These are phyloP conservation scores for Philereme transversata DNA, from an alignment of 2,888 invertebrate species.

Conservation along the genomic window DNA sequence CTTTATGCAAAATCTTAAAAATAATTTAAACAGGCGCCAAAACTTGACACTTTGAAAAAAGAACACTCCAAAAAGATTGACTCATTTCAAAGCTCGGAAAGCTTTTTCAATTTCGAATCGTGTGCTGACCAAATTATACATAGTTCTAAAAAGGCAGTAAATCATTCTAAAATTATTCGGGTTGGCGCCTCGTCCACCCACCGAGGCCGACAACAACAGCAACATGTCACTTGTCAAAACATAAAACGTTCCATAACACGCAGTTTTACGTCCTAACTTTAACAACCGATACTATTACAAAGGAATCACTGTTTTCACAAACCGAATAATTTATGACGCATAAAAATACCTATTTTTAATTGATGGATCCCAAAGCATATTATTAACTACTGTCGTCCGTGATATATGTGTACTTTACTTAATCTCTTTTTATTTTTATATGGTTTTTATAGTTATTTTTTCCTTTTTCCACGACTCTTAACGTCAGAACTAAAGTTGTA, in stretches of 20 bases:
- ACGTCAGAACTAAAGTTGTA: slow-evolving; percentile 38
- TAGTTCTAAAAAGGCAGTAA: slow-evolving; percentile 54
- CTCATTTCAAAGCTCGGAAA: slow-evolving; percentile 6
- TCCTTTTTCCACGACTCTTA: slow-evolving; percentile 32
- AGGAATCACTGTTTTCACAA: slow-evolving; percentile 79
- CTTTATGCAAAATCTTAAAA: neutral
- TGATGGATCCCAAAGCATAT: slow-evolving; percentile 53
- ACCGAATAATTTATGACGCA: slow-evolving; percentile 70
- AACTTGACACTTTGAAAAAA: neutral
- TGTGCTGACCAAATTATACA: slow-evolving; percentile 26
- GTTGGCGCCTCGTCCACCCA: slow-evolving; percentile 50
- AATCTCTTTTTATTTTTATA: slow-evolving; percentile 41
- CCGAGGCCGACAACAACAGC: slow-evolving; percentile 41
- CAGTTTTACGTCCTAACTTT: slow-evolving; percentile 72
- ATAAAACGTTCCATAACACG: slow-evolving; percentile 50
- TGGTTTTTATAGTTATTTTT: slow-evolving; percentile 38
- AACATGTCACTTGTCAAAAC: slow-evolving; percentile 46
- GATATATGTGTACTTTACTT: slow-evolving; percentile 50
- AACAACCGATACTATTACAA: slow-evolving; percentile 81
- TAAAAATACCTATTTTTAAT: slow-evolving; percentile 48
- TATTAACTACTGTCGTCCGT: slow-evolving; percentile 65
- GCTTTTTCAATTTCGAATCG: slow-evolving; percentile 16
- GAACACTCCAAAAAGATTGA: neutral
- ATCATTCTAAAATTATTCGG: slow-evolving; percentile 75
- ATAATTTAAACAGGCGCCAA: neutral